Base-by-base conservation (phyloP, 2,888 invertebrate genomes). In the Apomyelois bistriatella region DNA sequence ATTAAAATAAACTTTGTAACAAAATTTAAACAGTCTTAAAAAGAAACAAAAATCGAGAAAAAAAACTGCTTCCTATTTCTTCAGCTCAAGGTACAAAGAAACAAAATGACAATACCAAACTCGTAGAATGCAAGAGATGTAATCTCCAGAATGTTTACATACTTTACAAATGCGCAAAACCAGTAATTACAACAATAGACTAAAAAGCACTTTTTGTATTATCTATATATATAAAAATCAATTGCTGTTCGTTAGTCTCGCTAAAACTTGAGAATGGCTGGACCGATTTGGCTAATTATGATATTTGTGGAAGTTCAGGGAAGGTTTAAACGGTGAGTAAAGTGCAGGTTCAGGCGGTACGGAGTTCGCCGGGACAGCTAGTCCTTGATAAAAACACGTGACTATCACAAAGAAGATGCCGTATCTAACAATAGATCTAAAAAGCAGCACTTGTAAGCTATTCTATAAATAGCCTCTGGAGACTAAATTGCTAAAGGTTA, bases 381-480 rank as follows among this genome's bases (percentile, higher is more conserved):
- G n/a, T n/a, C n/a, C n/a, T n/a, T n/a, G n/a, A n/a, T 28, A 28
- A 60, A 62, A 67, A 65, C 60, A 61, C 60, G 54, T 59, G 61
- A 58, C 58, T 60, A 57, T 58, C 48, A 58, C 63, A 65, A 64
- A 62, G 55, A 58, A 62, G 55, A 58, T 59, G 59, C 49, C 15
- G 55, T 12, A 28, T 57, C 61, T 56, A 58, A 57, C 57, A 58
- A 62, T 63, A 65, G 68, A 64, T 56, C 59, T 68, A 60, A 59
- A 67, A 67, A 64, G 67, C 61, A 68, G 58, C 59, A 59, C 63
- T 71, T 59, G 60, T 64, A 57, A 57, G 53, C 60, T 62, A 61
- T 60, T 62, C 60, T 78, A 82, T 75, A 79, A 82, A 84, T 85
- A 82, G 79, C 76, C 60, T 6, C 65, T 70, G 70, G 75, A 76